A percentile compares a stretch with the other conserved stretches of the same genome.
These are phyloP conservation scores for Carcinoscorpius rotundicauda DNA, from an alignment of 1,140 invertebrate species.

Conservation along the genomic window DNA sequence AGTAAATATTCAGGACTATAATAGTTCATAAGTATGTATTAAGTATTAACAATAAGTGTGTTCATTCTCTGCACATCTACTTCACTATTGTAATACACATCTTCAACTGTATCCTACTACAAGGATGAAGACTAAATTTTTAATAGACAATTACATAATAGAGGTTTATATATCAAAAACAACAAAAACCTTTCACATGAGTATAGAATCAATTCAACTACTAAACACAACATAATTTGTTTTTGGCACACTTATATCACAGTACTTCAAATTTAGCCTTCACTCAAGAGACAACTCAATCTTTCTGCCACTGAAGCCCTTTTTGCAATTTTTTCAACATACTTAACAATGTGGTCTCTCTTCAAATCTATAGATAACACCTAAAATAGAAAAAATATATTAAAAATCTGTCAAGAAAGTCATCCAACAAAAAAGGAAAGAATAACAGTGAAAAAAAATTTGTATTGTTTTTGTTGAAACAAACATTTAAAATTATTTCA, in stretches of 20 bases:
- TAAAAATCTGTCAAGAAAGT: constrained; percentile 4
- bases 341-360: constrained; percentile 31
- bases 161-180: neutral
- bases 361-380: constrained; percentile 33
- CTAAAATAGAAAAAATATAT: constrained; percentile 23
- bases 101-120: neutral
- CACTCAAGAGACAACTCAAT: constrained; percentile 7
- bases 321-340: constrained; percentile 30
- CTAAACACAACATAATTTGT: neutral
- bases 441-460: no score
- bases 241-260: neutral
- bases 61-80: no score
- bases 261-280: neutral
- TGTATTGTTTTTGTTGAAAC: no score
- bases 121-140: neutral
- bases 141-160: neutral
- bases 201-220: neutral
- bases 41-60: no score
- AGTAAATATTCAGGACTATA: no score
- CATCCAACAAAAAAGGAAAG: neutral
- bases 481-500: no score
- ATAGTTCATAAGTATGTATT: no score
- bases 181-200: neutral
- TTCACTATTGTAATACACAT: neutral
- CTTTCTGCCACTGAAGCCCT: constrained; percentile 31